Evolutionary conservation across 2,797 vertebrate species (phyloP), one percentile per base, ranked within the genome.

Genomic region (Gallirallus australis): DNA sequence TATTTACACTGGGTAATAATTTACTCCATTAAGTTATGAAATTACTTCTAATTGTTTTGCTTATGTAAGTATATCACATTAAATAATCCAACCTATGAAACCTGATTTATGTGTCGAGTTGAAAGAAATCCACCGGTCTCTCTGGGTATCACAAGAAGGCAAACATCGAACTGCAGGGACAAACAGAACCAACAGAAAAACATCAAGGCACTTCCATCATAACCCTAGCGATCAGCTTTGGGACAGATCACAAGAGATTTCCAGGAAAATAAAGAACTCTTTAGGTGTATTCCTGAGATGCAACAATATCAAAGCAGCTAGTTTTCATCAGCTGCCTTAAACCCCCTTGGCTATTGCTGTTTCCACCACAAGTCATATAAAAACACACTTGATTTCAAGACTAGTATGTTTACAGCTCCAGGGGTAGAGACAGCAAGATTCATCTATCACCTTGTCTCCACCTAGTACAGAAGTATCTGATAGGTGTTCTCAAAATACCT

Each of bases 401-500:
- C 88, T 52, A 27, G 73, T 17, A 82, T 86, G 83, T 84, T 89
- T 93, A 82, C 83, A 95, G 86, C 88, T 96, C 70, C 83, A 78
- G 90, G 77, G 77, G 52, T 20, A 89, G 35, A 92, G 79, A 68
- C 52, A 93, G 83, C 20, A 83, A 92, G 86, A 77, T 63, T 90
- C 56, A 90, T 78, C 89, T 94, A 66, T 86, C 94, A 96, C 90
- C 83, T 89, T 90, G 71, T 90, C 86, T 93, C 83, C 73, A 90
- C 70, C 90, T 84, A 66, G 75, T 14, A 64, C 71, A 92, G 86
- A 86, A 84, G 69, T 90, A 27, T 81, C 72, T 56, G 86, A 90
- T 72, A 90, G 80, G 83, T 92, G 77, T 78, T 89, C 92, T 84
- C 86, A 95, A 84, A 96, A 95, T 93, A 93, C 57, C 71, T 95